A percentile compares a stretch with the other conserved stretches of the same genome.
Conservation (phyloP, 2,113 vertebrate species). For the Galemys pyrenaicus region DNA sequence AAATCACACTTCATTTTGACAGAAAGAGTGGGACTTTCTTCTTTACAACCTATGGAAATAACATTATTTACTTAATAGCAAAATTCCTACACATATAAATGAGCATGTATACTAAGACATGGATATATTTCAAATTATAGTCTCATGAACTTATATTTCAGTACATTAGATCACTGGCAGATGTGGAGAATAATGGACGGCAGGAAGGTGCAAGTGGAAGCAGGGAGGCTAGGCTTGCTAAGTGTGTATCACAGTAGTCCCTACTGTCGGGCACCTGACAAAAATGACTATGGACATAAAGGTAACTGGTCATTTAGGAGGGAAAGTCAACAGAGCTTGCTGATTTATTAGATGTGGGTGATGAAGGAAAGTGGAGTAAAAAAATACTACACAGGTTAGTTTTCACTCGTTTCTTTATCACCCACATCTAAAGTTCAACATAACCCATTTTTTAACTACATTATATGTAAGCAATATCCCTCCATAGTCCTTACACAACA, state of each 20-base stretch:
- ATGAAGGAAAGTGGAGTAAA: not conserved
- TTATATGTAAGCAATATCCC: not conserved
- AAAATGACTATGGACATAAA: not conserved
- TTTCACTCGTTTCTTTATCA: too few species aligned
- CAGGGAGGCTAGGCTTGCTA: not conserved
- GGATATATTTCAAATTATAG: not conserved
- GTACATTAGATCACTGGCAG: not conserved
- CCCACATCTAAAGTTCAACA: not conserved
- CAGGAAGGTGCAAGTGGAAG: not conserved
- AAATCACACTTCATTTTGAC: slow-evolving; percentile 84
- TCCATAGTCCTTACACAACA: not conserved
- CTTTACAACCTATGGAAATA: slow-evolving; percentile 75
- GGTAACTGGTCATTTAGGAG: not conserved
- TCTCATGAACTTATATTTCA: not conserved
- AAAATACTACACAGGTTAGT: not conserved
- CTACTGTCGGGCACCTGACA: not conserved
- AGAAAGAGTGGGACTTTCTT: slow-evolving; percentile 44
- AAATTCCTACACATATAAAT: not conserved
- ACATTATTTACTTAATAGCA: not conserved
- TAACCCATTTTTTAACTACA: not conserved
- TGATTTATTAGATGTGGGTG: not conserved
- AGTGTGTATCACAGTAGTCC: not conserved
- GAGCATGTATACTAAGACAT: too few species aligned
- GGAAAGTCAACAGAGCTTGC: not conserved
- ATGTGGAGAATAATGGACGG: not conserved